These are phyloP conservation scores for Pachyramphus minor DNA, from an alignment of 2,113 vertebrate genomes.

Conservation along the genomic window DNA sequence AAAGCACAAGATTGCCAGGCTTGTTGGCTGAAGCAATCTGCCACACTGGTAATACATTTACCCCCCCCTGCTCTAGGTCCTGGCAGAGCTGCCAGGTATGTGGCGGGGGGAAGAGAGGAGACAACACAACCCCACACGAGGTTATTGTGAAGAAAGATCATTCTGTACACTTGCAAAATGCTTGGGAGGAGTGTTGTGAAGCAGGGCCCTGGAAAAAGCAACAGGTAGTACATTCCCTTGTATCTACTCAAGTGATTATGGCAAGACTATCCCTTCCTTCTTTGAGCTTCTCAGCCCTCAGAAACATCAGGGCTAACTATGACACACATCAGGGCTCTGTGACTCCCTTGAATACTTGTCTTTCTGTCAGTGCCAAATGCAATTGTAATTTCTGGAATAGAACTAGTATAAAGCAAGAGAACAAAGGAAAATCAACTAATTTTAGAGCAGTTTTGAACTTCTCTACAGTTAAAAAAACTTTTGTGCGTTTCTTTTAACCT, in stretches of 20 bases:
- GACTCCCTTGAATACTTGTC: background rate
- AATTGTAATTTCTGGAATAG: background rate
- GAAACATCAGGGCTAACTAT: background rate
- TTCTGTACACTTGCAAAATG: background rate
- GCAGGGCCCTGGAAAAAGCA: background rate
- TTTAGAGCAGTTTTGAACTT: background rate
- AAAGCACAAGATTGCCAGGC: background rate
- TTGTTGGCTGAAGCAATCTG: background rate
- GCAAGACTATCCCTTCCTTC: background rate
- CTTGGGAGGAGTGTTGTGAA: background rate
- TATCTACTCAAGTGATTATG: background rate
- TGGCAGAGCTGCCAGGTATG: background rate
- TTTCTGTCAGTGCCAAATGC: background rate
- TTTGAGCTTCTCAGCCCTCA: background rate
- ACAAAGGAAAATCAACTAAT: background rate
- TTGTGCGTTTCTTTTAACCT: background rate
- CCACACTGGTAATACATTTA: background rate
- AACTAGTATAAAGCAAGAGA: background rate
- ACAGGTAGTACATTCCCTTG: background rate
- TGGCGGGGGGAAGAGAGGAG: background rate
- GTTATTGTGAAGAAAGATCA: background rate
- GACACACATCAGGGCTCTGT: background rate
- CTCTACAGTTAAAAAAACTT: background rate
- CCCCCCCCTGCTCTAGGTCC: background rate
- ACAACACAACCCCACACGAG: accelerated